Base-by-base conservation (phyloP, 1,140 invertebrate species). In the Drosophila parabipectinata region DNA sequence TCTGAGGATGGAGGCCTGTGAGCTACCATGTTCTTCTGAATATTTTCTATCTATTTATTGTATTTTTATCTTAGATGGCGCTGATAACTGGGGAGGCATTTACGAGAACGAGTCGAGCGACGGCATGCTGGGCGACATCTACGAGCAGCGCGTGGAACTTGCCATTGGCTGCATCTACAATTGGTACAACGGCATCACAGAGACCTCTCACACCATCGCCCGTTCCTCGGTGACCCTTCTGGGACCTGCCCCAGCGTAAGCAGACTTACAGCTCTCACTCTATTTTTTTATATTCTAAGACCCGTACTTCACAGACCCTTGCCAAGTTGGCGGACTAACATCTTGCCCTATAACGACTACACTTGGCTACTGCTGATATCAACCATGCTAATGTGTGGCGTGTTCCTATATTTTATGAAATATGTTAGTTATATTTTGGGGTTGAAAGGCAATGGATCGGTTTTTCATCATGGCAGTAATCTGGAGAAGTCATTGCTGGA, bases 161-260 rank as follows among this genome's bases (percentile, higher is more conserved):
- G 85, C 89, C 51, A 88, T 91, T 52, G 90, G 90, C 1, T 91
- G 90, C 56, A 79, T 90, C 10, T 91, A 91, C 73, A 91, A 91
- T 61, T 91, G 90, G 90, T 91, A 91, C 12, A 54, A 90, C 61
- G 71, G 69, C 37, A 83, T 91, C 1, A 88, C 82, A 4, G 90
- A 91, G 62, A 88, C 77, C 8, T 91, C 90, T 8, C 52, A 71
- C 12, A 56, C 72, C 24, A 90, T 91, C 37, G 81, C 90, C 1
- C 77, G 87, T n/a, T 91, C 90, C 0, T 80, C 90, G 3, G 88
- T 91, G 0, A 90, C 90, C 2, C 61, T 91, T 4, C 39, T 91
- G 6, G 90, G 87, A 34, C 90, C 90, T n/a, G 88, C 81, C 5
- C 81, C 90, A 10, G 69, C 62, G 90, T 91, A 21, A 69, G 0